These are phyloP conservation scores for Percina caprodes DNA, from an alignment of 2,113 vertebrate genomes.

Conservation along the genomic window DNA sequence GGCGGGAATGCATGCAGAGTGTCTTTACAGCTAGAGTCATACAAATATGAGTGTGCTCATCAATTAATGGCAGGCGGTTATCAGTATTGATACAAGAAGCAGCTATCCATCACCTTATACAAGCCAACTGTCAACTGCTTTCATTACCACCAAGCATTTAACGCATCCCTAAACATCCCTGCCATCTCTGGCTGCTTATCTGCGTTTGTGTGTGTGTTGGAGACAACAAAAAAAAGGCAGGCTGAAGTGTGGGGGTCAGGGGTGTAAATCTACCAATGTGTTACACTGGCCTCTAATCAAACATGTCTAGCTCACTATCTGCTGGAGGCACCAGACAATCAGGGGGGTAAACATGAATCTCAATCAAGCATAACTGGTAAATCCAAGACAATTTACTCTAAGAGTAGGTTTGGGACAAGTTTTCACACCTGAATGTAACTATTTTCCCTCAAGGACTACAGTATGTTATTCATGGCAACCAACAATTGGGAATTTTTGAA, in stretches of 20 bases:
- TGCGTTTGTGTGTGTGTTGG: constrained; percentile 25
- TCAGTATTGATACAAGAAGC: constrained; percentile 25
- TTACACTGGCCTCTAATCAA: constrained; percentile 33
- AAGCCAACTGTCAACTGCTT: constrained; percentile 28
- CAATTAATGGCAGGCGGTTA: constrained; percentile 33
- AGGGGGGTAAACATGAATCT: constrained; percentile 18
- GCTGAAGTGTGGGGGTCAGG: constrained; percentile 12
- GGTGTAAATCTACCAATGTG: constrained; percentile 53
- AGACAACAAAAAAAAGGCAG: constrained; percentile 10
- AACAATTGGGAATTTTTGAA: neutral
- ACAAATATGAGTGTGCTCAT: neutral
- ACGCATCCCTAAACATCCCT: constrained; percentile 1
- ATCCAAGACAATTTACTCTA: constrained; percentile 9
- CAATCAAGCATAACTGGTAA: neutral
- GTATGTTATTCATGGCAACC: neutral
- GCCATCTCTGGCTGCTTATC: constrained; percentile 29
- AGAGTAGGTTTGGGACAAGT: neutral
- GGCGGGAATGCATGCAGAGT: neutral
- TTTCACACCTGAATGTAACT: neutral
- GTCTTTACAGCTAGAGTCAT: neutral
- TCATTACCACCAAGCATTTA: constrained; percentile 21
- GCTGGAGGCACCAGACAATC: constrained; percentile 12
- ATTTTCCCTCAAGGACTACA: neutral
- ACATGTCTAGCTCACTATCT: constrained; percentile 9
- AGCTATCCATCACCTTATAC: constrained; percentile 41